These are phyloP conservation scores for Pseudomyrmex flavicornis DNA, from an alignment of 1,140 invertebrate species.

Conservation along the genomic window DNA sequence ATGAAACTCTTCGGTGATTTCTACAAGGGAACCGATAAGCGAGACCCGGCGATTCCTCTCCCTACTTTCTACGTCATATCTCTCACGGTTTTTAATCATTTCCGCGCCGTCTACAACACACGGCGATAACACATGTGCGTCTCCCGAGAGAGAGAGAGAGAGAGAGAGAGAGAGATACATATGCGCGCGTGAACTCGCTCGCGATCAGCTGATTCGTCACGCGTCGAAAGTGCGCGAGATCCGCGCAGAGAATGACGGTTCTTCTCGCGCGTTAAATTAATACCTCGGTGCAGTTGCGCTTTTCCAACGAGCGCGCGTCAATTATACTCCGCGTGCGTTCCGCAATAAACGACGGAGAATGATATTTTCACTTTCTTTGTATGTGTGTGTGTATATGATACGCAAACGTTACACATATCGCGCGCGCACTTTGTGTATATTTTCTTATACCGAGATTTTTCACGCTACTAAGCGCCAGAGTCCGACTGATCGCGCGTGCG, in stretches of 20 bases:
- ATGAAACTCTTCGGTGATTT: conserved; percentile 27
- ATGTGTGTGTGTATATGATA: neutral
- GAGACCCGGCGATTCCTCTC: neutral
- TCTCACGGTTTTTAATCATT: conserved; percentile 11
- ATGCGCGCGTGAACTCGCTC: neutral
- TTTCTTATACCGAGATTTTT: neutral
- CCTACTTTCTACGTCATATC: neutral
- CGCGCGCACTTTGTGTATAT: neutral
- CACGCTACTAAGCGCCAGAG: too few species aligned
- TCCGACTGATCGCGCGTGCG: neutral
- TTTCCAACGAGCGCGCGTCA: conserved; percentile 5
- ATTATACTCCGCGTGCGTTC: conserved; percentile 33
- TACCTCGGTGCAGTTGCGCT: neutral
- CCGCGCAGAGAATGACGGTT: neutral
- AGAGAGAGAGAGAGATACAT: too few species aligned
- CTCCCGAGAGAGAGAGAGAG: neutral
- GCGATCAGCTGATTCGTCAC: conserved; percentile 55
- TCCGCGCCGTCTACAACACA: too few species aligned
- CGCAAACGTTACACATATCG: neutral
- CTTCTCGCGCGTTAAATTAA: conserved; percentile 18
- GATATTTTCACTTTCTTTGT: conserved; percentile 49
- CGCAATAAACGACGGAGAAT: neutral
- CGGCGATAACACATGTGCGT: too few species aligned
- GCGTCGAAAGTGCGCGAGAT: conserved; percentile 6
- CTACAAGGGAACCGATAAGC: conserved; percentile 28